Base-by-base conservation (phyloP, 2,113 vertebrate species). In the Clupea harengus region DNA sequence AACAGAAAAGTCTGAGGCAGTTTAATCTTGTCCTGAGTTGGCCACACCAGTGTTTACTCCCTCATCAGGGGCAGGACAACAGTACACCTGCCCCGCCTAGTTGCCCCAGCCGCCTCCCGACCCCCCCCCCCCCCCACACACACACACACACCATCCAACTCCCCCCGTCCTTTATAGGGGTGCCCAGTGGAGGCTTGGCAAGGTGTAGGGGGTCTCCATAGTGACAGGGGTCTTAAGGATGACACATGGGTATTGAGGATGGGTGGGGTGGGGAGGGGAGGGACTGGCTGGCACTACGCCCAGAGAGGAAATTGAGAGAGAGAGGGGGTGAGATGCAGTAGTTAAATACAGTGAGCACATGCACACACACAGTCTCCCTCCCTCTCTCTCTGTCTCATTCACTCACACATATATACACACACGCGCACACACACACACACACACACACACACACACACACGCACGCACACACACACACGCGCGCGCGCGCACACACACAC, bases 221-320 rank as follows among this genome's bases (percentile, higher is more conserved):
- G 94, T 91, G 94, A 95, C 94, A 81, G 89, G 90, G 85, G n/a
- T 93, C 93, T 89, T 88, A 92, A 92, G 85, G 82, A 89, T 90
- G 91, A 89, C 90, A 93, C 93, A 94, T 91, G 89, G 87, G 90
- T 86, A 92, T 84, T 91, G 86, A 85, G 64, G 64, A 25, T 25
- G 88, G 90, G 78, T 81, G 86, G 91, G 57, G 89, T 90, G 90
- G 86, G 87, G 86, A 82, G 88, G 91, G 87, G 82, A 64, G 50
- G 54, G 45, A 87, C 83, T 85, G 25, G 18, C 86, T 93, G 91
- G 93, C 87, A 52, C 83, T 81, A 86, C 78, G 91, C 88, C 87
- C 84, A 87, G 81, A 89, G 82, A 67, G 78, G 82, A 80, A 64
- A 67, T 8, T 11, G 46, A 46, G 60, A 86, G 80, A 78, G 75